Conservation (phyloP, 2,113 vertebrate genomes). For the Castor canadensis region DNA sequence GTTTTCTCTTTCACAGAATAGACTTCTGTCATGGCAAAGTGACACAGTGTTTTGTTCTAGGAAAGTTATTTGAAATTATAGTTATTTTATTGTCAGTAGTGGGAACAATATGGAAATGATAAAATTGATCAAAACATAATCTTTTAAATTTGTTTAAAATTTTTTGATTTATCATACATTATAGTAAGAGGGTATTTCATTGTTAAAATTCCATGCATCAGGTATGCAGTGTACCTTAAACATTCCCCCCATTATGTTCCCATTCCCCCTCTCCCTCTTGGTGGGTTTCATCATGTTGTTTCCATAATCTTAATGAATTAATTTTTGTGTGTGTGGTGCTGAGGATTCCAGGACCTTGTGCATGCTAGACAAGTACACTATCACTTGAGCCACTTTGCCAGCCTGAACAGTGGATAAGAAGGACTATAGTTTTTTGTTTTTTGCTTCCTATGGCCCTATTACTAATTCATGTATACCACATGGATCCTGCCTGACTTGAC, state of each 20-base stretch:
- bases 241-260: no score
- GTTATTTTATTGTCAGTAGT: not conserved
- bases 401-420: not conserved
- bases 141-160: not conserved
- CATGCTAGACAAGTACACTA: not conserved
- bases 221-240: no score
- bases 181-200: no score
- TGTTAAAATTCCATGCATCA: no score
- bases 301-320: not conserved
- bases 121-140: not conserved
- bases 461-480: not conserved
- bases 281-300: no score
- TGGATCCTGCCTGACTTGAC: not conserved
- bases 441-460: not conserved
- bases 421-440: not conserved
- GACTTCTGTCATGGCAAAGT: not conserved
- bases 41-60: not conserved
- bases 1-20: not conserved
- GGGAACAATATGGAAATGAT: not conserved
- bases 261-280: no score
- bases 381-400: not conserved
- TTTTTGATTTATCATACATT: no score
- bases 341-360: not conserved
- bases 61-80: not conserved
- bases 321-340: not conserved